A percentile compares a stretch with the other conserved stretches of the same genome.
phyloP scores from a whole-genome alignment of 1,140 invertebrate genomes.

The Euglossa dilemma region DNA sequence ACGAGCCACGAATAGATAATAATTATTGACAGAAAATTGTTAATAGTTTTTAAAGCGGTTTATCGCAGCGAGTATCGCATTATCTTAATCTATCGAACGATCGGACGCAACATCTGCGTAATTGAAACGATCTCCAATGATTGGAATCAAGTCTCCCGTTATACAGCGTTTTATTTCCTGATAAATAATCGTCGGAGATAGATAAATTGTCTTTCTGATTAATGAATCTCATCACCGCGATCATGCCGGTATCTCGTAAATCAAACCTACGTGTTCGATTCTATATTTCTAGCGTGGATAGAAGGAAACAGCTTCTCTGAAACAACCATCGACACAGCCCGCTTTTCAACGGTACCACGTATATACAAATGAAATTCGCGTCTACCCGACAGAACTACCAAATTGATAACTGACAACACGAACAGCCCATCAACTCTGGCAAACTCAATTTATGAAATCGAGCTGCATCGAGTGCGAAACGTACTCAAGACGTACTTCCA shows the following conservation, averaged over 20 bases:
- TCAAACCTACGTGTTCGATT: background rate
- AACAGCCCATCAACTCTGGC: background rate
- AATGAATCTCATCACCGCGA: background rate
- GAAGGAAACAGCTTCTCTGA: background rate
- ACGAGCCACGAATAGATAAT: background rate
- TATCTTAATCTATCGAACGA: background rate
- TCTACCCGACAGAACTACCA: background rate
- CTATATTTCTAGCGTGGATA: background rate
- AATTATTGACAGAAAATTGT: background rate
- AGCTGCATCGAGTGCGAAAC: background rate
- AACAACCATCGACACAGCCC: background rate
- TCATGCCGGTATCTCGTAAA: no score
- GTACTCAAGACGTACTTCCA: background rate
- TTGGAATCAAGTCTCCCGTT: background rate
- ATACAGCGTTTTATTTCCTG: background rate
- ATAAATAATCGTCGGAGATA: background rate
- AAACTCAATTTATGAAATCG: constrained; percentile 20
- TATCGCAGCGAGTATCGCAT: background rate
- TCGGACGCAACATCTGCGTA: background rate
- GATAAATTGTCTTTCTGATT: constrained; percentile 14
- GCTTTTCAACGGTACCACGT: background rate
- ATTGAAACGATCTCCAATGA: background rate
- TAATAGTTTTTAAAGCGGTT: background rate
- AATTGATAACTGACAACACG: background rate
- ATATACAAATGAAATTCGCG: background rate